phyloP scores from a whole-genome alignment of 2,797 vertebrate species.

The Uromys caudimaculatus region DNA sequence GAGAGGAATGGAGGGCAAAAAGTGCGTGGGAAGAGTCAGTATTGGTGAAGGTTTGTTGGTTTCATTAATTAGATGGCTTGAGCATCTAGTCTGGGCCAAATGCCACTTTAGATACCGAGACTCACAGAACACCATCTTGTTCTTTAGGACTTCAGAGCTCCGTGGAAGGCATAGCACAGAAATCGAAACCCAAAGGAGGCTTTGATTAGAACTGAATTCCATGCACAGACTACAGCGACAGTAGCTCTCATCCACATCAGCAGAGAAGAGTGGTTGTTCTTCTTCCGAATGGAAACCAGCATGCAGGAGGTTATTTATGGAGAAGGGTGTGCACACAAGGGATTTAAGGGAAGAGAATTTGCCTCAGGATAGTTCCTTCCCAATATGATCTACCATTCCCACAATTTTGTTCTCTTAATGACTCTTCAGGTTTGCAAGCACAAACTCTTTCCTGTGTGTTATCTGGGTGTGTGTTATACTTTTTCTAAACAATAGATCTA shows the following conservation, averaged over 20 bases:
- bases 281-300: neutral
- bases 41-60: neutral
- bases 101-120: neutral
- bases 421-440: neutral
- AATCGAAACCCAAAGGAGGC: neutral
- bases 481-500: neutral
- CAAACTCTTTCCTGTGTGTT: neutral
- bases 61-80: neutral
- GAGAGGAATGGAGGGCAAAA: neutral
- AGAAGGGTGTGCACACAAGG: neutral
- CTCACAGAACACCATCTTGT: neutral
- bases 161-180: neutral
- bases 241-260: neutral
- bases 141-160: neutral
- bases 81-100: neutral
- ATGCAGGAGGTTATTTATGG: constrained; percentile 23
- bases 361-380: neutral
- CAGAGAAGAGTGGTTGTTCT: neutral
- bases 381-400: neutral
- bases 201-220: neutral
- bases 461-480: neutral
- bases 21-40: neutral
- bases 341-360: constrained; percentile 19
- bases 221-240: neutral
- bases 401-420: neutral